Evolutionary conservation across 2,797 vertebrate species (phyloP).

Genomic region (Holocentrus rufus): DNA sequence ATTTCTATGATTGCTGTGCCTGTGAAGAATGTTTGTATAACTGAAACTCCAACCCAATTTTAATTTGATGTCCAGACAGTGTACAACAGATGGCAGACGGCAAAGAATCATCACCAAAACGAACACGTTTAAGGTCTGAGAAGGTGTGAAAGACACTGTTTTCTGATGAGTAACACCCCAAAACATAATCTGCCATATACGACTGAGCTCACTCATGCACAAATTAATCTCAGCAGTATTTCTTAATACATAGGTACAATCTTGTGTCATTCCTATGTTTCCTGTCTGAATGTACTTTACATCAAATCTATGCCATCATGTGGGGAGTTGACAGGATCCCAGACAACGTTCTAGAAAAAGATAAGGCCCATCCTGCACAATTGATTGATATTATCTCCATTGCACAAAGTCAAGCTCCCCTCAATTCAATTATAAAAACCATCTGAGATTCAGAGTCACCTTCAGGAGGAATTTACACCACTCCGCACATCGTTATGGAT

Average conservation of each 20-base stretch:
- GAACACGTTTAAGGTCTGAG: constrained; percentile 12
- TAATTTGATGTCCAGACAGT: constrained; percentile 8
- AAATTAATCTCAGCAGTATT: not conserved
- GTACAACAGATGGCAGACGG: constrained; percentile 27
- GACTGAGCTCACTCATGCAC: too few relatives aligned
- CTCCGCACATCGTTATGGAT: constrained; percentile 49
- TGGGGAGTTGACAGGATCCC: constrained; percentile 43
- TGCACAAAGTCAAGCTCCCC: constrained; percentile 45
- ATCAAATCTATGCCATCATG: constrained; percentile 26
- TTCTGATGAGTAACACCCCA: constrained; percentile 37
- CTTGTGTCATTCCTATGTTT: constrained; percentile 21
- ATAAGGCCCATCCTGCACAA: constrained; percentile 44
- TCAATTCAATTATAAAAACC: constrained; percentile 66
- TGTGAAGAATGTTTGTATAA: too few relatives aligned
- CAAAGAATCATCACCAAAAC: constrained; percentile 3
- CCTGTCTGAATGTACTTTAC: constrained; percentile 27
- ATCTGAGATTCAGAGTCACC: constrained; percentile 51
- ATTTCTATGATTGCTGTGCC: too few relatives aligned
- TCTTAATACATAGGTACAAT: constrained; percentile 35
- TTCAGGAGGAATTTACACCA: constrained; percentile 61
- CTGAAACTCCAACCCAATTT: too few relatives aligned
- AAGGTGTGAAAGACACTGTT: constrained; percentile 32
- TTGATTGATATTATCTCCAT: constrained; percentile 66
- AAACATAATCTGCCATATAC: constrained; percentile 11
- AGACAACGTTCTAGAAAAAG: constrained; percentile 30